Conservation (phyloP, 2,888 invertebrate genomes). For the Dorcus parallelipipedus region DNA sequence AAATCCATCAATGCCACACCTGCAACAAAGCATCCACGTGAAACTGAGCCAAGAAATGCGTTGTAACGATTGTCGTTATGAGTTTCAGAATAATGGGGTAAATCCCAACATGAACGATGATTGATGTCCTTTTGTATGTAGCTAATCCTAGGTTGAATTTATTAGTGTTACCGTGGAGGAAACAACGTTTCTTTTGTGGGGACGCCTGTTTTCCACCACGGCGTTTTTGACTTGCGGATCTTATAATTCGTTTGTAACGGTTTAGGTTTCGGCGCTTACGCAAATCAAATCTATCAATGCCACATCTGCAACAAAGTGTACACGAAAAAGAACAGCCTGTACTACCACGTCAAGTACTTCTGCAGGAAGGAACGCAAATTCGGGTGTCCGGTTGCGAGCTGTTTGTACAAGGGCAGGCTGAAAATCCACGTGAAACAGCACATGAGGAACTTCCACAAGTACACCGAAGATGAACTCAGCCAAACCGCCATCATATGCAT, state of each 20-base stretch:
- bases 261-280: constrained; percentile 4
- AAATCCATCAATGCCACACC: no score
- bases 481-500: not conserved
- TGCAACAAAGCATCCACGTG: no score
- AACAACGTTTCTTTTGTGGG: no score
- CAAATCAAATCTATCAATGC: not conserved
- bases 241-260: no score
- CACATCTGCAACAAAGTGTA: constrained; percentile 16
- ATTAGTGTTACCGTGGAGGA: not conserved
- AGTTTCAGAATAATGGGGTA: not conserved
- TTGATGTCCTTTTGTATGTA: no score
- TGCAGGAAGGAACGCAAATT: constrained; percentile 35
- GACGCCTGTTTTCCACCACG: no score
- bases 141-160: no score
- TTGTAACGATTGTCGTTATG: no score
- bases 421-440: constrained; percentile 25
- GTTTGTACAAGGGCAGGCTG: constrained; percentile 26
- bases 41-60: no score
- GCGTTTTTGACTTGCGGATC: no score
- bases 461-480: not conserved
- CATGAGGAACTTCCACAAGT: constrained; percentile 15
- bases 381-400: constrained; percentile 25
- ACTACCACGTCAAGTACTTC: constrained; percentile 27
- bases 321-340: constrained; percentile 20
- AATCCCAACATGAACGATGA: not conserved